A percentile compares a stretch with the other conserved stretches of the same genome.
phyloP scores from a whole-genome alignment of 2,113 vertebrate genomes.

The Nothoprocta perdicaria region DNA sequence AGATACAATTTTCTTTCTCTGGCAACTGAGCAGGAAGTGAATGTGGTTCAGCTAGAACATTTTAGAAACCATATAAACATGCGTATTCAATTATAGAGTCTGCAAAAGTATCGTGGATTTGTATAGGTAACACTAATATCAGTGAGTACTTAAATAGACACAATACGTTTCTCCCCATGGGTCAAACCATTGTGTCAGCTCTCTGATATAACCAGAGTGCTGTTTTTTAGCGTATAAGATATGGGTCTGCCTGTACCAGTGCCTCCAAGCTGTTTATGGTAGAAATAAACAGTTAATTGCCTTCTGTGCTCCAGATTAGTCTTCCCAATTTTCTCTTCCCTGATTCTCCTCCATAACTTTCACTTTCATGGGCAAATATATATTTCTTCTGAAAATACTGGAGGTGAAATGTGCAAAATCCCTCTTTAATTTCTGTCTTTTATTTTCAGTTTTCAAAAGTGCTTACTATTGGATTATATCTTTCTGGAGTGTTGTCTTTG shows the following conservation, averaged over 20 bases:
- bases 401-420: not conserved
- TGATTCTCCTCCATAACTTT: not conserved
- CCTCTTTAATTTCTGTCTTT: not conserved
- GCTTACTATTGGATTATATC: not conserved
- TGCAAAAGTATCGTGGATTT: not conserved
- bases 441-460: not conserved
- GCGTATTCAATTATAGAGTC: not conserved
- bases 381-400: not conserved
- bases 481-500: not conserved
- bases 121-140: not conserved
- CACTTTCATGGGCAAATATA: not conserved
- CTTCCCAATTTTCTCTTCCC: not conserved
- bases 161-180: not conserved
- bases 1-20: not conserved
- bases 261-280: conserved; percentile 22
- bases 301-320: not conserved
- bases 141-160: not conserved
- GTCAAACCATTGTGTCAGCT: not conserved
- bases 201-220: not conserved
- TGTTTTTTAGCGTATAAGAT: conserved; percentile 33
- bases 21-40: not conserved
- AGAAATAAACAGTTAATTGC: not conserved
- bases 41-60: not conserved
- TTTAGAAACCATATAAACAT: not conserved
- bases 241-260: not conserved